Percentiles rank a stretch among this genome's conserved stretches.
Evolutionary conservation across 2,113 vertebrate species (phyloP).

Genomic region (Junco hyemalis): DNA sequence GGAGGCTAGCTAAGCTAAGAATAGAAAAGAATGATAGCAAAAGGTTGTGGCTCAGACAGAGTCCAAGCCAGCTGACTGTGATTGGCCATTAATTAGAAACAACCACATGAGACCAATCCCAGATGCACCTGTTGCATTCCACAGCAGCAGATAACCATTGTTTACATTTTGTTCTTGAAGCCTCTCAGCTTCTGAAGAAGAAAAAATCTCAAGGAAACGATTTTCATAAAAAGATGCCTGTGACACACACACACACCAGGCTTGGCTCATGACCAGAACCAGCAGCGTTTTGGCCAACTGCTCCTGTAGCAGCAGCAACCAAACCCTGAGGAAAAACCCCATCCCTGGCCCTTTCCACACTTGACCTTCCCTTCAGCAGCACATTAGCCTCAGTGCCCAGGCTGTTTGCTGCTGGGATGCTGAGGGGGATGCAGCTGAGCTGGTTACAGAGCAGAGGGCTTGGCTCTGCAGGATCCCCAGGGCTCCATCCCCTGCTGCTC

Average conservation of each 20-base stretch:
- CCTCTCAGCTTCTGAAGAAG: too few relatives aligned
- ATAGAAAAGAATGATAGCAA: too few relatives aligned
- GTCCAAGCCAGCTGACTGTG: too few relatives aligned
- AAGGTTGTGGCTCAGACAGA: too few relatives aligned
- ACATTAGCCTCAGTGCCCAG: neutral
- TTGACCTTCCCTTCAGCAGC: neutral
- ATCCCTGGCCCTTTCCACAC: neutral
- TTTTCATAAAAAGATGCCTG: too few relatives aligned
- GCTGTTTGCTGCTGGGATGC: neutral
- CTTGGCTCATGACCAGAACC: rapidly evolving
- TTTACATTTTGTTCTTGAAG: too few relatives aligned
- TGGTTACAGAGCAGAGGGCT: neutral
- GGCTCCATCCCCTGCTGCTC: neutral
- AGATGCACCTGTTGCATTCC: too few relatives aligned
- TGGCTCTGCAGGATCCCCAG: neutral
- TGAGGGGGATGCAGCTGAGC: slow-evolving; percentile 27
- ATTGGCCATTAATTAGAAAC: too few relatives aligned
- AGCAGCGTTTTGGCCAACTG: neutral
- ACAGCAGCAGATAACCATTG: too few relatives aligned
- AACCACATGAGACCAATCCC: too few relatives aligned
- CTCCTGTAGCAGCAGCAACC: rapidly evolving
- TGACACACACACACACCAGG: neutral
- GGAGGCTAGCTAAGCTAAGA: too few relatives aligned
- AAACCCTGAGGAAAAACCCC: neutral
- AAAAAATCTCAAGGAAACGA: too few relatives aligned